Base-by-base conservation (phyloP, 2,888 invertebrate genomes). In the Crematogaster levior region DNA sequence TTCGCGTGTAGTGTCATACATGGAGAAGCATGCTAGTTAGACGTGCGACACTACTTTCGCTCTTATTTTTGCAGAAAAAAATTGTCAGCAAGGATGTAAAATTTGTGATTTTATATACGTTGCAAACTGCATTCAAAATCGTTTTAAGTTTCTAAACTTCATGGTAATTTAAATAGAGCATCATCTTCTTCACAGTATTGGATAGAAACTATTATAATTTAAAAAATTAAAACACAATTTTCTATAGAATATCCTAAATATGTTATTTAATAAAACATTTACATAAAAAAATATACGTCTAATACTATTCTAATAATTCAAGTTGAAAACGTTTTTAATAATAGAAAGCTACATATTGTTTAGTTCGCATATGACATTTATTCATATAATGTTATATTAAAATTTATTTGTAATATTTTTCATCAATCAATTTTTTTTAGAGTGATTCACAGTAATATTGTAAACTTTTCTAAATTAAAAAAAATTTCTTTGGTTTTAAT, bases 1-100 rank as follows among this genome's bases (percentile, higher is more conserved):
- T 93, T 93, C 91, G 90, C 89, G 90, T 93, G 92, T 94, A 94
- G 94, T 93, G 93, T 92, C 94, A 93, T 94, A 94, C 93, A 93
- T 90, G 40, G 15, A 92, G 84, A 91, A 94, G 93, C 91, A 93
- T 81, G 92, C 93, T 91, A 93, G 91, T 94, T 93, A 93, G 87
- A 82, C 84, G 81, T 77, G 83, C 83, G 83, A 84, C 84, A 79
- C 88, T 86, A 86, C 87, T 84, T 81, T 72, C 77, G 58, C 80
- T 85, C 85, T 84, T 80, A 61, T 58, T 81, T 82, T 68, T 34
- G n/a, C 61, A 30, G 48, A 46, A 48, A 77, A 87, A 65, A 51
- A 30, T 6, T 40, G 21, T 18, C 40, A 37, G 21, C 4, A 24
- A 43, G 7, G 34, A 65, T 15, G 3, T 53, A 43, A 63, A 48